Evolutionary conservation across 2,797 vertebrate genomes (phyloP).

Genomic region (Tarsius wallacei): DNA sequence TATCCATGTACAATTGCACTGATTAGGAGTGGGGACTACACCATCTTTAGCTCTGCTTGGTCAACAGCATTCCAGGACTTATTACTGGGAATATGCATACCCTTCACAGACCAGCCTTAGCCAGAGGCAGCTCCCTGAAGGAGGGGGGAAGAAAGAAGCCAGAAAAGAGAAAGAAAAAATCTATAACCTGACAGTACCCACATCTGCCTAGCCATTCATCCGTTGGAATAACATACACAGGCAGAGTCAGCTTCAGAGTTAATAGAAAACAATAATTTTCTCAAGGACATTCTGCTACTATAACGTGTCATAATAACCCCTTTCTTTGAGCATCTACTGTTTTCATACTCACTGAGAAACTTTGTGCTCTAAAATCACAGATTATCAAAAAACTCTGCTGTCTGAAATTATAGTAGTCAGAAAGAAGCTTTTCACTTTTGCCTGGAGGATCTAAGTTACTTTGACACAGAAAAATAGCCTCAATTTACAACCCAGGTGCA

Average conservation of each 20-base stretch:
- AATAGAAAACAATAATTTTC: neutral
- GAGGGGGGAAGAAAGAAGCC: too few species aligned
- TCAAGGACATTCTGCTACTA: neutral
- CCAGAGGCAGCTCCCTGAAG: too few species aligned
- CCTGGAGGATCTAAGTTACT: neutral
- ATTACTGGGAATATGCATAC: too few species aligned
- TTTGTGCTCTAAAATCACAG: constrained; percentile 8
- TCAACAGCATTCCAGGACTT: too few species aligned
- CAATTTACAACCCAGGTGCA: neutral
- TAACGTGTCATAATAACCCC: neutral
- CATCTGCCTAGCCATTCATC: neutral
- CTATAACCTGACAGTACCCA: too few species aligned
- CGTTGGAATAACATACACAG: neutral
- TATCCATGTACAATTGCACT: too few species aligned
- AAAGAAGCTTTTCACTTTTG: neutral
- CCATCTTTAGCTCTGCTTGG: too few species aligned
- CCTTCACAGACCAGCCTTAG: too few species aligned
- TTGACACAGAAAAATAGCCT: neutral
- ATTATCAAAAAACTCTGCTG: neutral
- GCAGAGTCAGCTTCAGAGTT: neutral
- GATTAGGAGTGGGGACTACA: too few species aligned
- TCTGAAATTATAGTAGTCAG: neutral
- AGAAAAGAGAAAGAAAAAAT: too few species aligned
- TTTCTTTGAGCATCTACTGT: neutral
- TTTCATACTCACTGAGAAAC: neutral